Evolutionary conservation across 2,113 vertebrate species (phyloP).

Genomic region (Hiodon alosoides): DNA sequence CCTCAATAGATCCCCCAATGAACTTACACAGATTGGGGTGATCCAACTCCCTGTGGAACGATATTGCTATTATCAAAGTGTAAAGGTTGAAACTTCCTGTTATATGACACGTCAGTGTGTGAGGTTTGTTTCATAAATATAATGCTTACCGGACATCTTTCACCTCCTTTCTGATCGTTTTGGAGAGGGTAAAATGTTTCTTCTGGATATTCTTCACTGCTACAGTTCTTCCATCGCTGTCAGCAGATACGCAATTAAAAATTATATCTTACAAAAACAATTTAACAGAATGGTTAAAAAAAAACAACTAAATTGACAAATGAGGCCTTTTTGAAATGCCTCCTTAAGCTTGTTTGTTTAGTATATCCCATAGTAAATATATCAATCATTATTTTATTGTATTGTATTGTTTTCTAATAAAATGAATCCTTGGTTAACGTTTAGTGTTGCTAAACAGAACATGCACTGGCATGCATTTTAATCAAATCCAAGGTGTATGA

Average conservation of each 20-base stretch:
- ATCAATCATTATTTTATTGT: background rate
- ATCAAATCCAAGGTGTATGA: background rate
- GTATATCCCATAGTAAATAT: no score
- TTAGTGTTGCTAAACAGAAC: background rate
- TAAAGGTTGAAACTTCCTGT: background rate
- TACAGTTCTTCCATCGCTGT: conserved; percentile 59
- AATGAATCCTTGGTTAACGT: background rate
- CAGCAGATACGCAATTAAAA: conserved; percentile 12
- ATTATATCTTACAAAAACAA: background rate
- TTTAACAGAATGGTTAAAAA: no score
- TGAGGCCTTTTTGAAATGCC: background rate
- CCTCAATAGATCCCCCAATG: conserved; percentile 62
- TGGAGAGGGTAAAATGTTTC: conserved; percentile 63
- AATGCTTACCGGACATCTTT: conserved; percentile 62
- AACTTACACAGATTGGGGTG: conserved; percentile 69
- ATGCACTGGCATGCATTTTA: background rate
- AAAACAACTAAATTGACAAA: no score
- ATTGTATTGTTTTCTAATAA: background rate
- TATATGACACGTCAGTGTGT: background rate
- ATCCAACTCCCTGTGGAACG: conserved; percentile 56
- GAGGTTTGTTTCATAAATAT: background rate
- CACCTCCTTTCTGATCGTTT: conserved; percentile 65
- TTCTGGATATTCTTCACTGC: conserved; percentile 64
- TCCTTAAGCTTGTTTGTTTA: no score
- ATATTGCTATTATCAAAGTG: background rate